A percentile compares a stretch with the other conserved stretches of the same genome.
Evolutionary conservation across 2,113 vertebrate species (phyloP).

Genomic region (Mastomys natalensis): DNA sequence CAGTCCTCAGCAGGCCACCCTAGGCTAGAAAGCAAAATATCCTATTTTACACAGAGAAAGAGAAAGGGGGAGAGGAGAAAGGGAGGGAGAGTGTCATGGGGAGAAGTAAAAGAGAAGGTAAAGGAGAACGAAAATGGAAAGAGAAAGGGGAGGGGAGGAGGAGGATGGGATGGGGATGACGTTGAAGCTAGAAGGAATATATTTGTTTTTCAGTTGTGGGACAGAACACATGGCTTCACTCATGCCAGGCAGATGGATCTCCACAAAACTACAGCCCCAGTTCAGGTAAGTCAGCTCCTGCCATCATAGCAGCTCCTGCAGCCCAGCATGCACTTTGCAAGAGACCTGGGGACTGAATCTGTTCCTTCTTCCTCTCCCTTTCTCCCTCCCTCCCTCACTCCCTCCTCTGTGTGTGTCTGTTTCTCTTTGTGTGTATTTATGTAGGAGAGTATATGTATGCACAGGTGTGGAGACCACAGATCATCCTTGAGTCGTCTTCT

Average conservation of each 20-base stretch:
- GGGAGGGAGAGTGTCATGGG: not conserved
- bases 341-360: not conserved
- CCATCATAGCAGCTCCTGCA: slow-evolving; percentile 25
- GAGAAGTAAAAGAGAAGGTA: not conserved
- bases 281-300: slow-evolving; percentile 54
- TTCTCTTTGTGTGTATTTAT: not conserved
- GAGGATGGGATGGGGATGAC: slow-evolving; percentile 47
- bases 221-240: not conserved
- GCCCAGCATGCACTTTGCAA: not conserved
- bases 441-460: not conserved
- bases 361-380: not conserved
- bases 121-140: not conserved
- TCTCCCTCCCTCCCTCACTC: not conserved
- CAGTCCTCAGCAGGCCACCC: not conserved
- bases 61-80: too few relatives aligned
- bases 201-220: not conserved
- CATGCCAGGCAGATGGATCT: not conserved
- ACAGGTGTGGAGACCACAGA: not conserved
- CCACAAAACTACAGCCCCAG: not conserved
- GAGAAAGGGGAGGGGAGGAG: fast-evolving
- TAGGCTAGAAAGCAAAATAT: not conserved
- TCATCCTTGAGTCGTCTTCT: not conserved
- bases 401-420: not conserved
- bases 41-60: not conserved
- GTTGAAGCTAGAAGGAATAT: slow-evolving; percentile 49